Percentiles rank a stretch among this genome's conserved stretches.
These are phyloP conservation scores for Entelurus aequoreus DNA, from an alignment of 2,113 vertebrate genomes.

Conservation along the genomic window DNA sequence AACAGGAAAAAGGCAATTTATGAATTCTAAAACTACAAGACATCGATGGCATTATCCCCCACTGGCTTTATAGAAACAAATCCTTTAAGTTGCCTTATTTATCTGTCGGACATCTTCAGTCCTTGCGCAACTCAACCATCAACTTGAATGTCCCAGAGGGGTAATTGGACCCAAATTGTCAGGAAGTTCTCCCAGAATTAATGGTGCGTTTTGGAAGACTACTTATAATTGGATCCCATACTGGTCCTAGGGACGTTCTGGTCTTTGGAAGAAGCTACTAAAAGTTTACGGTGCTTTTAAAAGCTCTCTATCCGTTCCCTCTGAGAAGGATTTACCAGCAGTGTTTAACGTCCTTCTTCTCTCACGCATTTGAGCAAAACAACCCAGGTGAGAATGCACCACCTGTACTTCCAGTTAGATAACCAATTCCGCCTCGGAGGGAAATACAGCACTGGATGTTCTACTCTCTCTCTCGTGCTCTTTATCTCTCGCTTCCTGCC, in stretches of 20 bases:
- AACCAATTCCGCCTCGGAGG: slow-evolving; percentile 38
- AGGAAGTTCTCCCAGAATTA: slow-evolving; percentile 12
- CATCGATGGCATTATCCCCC: slow-evolving; percentile 17
- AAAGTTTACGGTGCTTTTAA: slow-evolving; percentile 17
- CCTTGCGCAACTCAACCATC: slow-evolving; percentile 7
- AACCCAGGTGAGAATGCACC: not conserved
- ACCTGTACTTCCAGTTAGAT: slow-evolving; percentile 8
- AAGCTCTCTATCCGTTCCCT: slow-evolving; percentile 5
- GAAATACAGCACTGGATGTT: slow-evolving; percentile 15
- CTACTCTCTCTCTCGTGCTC: not conserved
- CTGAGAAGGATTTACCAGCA: slow-evolving; percentile 7
- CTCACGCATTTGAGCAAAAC: not conserved
- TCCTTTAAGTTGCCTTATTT: slow-evolving; percentile 4
- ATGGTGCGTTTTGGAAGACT: slow-evolving; percentile 23
- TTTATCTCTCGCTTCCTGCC: slow-evolving; percentile 6
- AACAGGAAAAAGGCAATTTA: slow-evolving; percentile 13
- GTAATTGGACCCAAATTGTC: slow-evolving; percentile 35
- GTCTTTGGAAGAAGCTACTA: slow-evolving; percentile 14
- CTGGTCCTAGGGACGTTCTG: slow-evolving; percentile 17
- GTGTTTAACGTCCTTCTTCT: not conserved
- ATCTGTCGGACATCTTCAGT: slow-evolving; percentile 15
- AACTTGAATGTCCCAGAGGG: not conserved
- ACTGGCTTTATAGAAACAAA: slow-evolving; percentile 15
- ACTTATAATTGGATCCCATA: slow-evolving; percentile 24
- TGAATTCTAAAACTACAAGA: slow-evolving; percentile 13